phyloP scores from a whole-genome alignment of 2,888 invertebrate genomes.

The Drosophila nr. perissopoda region DNA sequence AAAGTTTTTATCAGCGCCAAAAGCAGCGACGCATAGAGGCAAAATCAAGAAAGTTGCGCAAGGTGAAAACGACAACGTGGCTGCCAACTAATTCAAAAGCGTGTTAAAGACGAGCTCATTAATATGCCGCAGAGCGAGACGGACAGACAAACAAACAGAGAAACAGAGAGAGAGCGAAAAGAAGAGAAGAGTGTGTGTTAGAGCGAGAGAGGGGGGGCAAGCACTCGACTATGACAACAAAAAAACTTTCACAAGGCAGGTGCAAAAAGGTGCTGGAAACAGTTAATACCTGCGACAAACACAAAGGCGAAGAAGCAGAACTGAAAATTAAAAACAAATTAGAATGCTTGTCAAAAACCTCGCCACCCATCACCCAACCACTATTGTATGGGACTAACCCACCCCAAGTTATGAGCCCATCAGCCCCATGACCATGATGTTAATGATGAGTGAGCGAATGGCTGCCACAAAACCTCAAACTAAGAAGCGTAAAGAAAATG shows the following conservation, averaged over 20 bases:
- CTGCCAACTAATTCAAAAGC: slow-evolving; percentile 78
- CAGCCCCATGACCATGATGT: slow-evolving; percentile 49
- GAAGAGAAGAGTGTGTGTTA: not conserved
- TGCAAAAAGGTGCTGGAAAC: slow-evolving; percentile 57
- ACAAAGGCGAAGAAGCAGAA: slow-evolving; percentile 46
- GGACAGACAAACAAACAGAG: not conserved
- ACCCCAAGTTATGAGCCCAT: slow-evolving; percentile 36
- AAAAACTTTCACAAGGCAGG: slow-evolving; percentile 42
- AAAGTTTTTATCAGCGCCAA: slow-evolving; percentile 56
- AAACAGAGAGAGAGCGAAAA: not conserved
- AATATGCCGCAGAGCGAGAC: slow-evolving; percentile 61
- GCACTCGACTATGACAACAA: slow-evolving; percentile 19
- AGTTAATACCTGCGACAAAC: slow-evolving; percentile 49
- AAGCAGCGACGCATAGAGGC: slow-evolving; percentile 40
- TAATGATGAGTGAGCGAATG: slow-evolving; percentile 59
- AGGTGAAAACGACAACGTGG: slow-evolving; percentile 68
- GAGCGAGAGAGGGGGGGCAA: not conserved
- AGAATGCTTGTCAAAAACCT: slow-evolving; percentile 59
- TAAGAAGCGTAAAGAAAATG: slow-evolving; percentile 26
- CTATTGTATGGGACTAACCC: not conserved
- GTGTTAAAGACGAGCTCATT: slow-evolving; percentile 79
- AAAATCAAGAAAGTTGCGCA: slow-evolving; percentile 63
- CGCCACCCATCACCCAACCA: not conserved
- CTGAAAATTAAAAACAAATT: slow-evolving; percentile 69
- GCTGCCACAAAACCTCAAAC: slow-evolving; percentile 46